Base-by-base conservation (phyloP, 2,797 vertebrate genomes). In the Strix occidentalis region DNA sequence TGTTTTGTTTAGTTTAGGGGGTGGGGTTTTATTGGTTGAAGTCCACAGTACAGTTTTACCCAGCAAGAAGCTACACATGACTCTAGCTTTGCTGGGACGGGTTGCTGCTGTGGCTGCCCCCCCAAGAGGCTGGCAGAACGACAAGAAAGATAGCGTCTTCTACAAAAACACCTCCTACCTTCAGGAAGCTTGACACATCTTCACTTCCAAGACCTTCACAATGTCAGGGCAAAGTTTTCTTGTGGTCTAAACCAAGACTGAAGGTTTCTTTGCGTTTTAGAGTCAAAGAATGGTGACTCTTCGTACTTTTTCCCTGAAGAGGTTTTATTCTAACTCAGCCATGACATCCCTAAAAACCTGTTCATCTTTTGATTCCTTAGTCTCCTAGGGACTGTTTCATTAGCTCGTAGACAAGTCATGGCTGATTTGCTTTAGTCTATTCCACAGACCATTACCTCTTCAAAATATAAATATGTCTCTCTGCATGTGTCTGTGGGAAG, bases 351-450 rank as follows among this genome's bases (percentile, higher is more conserved):
- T 71, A 86, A 92, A 95, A 92, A 75, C 29, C 53, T 71, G 53
- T 60, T 89, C 72, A 68, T 89, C 91, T 86, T 78, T 20, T 69
- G 81, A 58, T 61, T 83, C 64, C 68, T 57, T 54, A 37, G 76
- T 81, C 89, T 94, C 95, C 78, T 69, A 58, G 57, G 79, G 94
- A 61, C 76, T 29, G 25, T 75, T 91, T 94, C 79, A 86, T 69
- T 71, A 91, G 33, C 54, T 91, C 79, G 57, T 2, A 91, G 82
- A 61, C 57, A 46, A 92, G 53, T 65, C 82, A 86, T 1, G 2
- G 89, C 26, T 84, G 64, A 91, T 71, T 85, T 94, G 75, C 58
- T 82, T 82, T n/a, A 75, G 79, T 78, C 89, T 75, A 16, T 71
- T 71, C 84, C 78, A 80, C 68, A 91, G 78, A 83, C 33, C 78